Base-by-base conservation (phyloP, 2,888 invertebrate species). In the Nebria salina region DNA sequence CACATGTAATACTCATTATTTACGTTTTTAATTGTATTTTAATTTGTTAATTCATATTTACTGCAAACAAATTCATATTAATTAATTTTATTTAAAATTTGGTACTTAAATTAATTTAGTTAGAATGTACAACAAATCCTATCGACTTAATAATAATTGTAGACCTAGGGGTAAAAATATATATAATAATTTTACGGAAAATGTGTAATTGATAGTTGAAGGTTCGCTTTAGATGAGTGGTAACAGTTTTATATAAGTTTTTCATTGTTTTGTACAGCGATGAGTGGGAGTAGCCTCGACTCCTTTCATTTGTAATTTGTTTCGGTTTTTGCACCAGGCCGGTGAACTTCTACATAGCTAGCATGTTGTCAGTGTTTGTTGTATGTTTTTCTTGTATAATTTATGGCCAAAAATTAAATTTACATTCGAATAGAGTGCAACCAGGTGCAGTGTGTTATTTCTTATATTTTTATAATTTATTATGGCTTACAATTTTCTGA, bases 261-360 rank as follows among this genome's bases (percentile, higher is more conserved):
- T 54, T 54, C 54, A 54, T 54, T 54, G 54, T 54, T 54, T 54
- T 54, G 54, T 13, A 54, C 11, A 54, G 13, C 54, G 54, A 54
- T 54, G 54, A 54, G 54, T 54, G 54, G 54, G 54, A 54, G 54
- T 54, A 54, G 54, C 4, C 11, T 54, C 54, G 8, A 54, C 54
- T 54, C 54, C 54, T 54, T 54, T 54, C 54, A 54, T 54, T 54
- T 13, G 54, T 54, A 54, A 54, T 54, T 54, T 54, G 54, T 54
- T 54, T 54, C 54, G 54, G 54, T 54, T 54, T 54, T 54, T 54
- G 54, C 54, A 54, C 54, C 54, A 54, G 54, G 54, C 54, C 54
- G 54, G 54, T 54, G 54, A 54, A 54, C 54, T 54, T 8, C 54
- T 54, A 54, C 8, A 54, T 13, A 54, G 54, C 54, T 13, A 54